A percentile compares a stretch with the other conserved stretches of the same genome.
These are phyloP conservation scores for Epizoanthus stellaris DNA, from an alignment of 92 coral and sea anemone genomes.

Conservation along the genomic window DNA sequence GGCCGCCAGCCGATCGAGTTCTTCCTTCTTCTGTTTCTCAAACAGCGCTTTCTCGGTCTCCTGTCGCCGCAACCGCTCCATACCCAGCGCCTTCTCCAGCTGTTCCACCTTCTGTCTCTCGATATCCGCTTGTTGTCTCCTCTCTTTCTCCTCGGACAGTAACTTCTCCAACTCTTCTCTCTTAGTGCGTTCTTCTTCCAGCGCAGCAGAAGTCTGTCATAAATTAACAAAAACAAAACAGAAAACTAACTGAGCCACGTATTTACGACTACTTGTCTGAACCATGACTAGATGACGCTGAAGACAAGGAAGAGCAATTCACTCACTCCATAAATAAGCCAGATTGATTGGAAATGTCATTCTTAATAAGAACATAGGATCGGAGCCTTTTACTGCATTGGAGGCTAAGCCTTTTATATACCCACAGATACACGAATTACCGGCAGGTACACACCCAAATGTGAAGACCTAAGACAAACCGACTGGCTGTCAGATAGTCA, in stretches of 20 bases:
- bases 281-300: no score
- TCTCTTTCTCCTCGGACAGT: constrained; percentile 69
- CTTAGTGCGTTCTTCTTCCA: constrained; percentile 78
- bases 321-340: no score
- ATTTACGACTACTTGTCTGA: no score
- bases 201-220: constrained; percentile 58
- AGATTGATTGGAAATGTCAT: no score
- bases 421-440: no score
- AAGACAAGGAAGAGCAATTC: no score
- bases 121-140: constrained; percentile 60
- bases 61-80: constrained; percentile 87
- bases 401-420: no score
- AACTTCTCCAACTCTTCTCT: constrained; percentile 78
- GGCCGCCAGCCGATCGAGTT: constrained; percentile 83
- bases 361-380: no score
- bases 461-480: no score
- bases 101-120: constrained; percentile 75
- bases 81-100: constrained; percentile 80
- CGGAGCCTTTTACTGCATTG: no score
- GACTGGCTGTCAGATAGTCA: no score
- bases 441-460: no score
- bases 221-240: not conserved
- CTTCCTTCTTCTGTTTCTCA: constrained; percentile 89
- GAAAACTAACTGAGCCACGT: not conserved
- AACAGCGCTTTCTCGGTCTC: constrained; percentile 85